Evolutionary conservation across 2,888 invertebrate species (phyloP).

Genomic region (Eueremaeus valkanovi): DNA sequence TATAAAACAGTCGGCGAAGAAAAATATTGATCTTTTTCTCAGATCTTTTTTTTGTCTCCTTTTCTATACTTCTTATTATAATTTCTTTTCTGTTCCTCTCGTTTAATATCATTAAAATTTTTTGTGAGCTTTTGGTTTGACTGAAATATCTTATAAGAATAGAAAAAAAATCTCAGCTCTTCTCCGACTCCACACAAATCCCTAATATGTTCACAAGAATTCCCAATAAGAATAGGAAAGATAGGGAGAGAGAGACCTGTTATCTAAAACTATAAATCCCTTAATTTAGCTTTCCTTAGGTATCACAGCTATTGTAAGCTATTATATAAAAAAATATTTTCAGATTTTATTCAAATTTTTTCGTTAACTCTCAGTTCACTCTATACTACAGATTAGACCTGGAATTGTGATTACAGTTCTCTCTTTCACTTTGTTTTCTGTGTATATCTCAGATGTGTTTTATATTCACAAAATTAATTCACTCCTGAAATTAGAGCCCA

Average conservation of each 20-base stretch:
- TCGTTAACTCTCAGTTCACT: background rate
- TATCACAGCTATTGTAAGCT: background rate
- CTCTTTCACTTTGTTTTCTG: background rate
- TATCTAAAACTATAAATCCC: background rate
- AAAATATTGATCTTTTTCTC: no score
- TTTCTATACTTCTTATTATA: no score
- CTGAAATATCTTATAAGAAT: no score
- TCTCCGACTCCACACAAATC: no score
- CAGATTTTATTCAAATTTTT: background rate
- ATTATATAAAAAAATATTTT: background rate
- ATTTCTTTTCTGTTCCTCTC: no score
- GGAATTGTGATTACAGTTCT: background rate
- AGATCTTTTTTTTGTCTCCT: no score
- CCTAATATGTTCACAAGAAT: background rate
- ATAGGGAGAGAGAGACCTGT: background rate
- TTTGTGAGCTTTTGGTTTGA: background rate
- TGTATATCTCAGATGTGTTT: background rate
- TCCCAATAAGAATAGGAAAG: no score
- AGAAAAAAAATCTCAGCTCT: no score
- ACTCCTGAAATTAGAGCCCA: slow-evolving; percentile 21
- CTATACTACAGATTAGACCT: background rate
- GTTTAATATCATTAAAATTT: background rate
- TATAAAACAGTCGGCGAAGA: no score
- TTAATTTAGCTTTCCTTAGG: background rate
- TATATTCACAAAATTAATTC: slow-evolving; percentile 22